Percentiles rank a stretch among this genome's conserved stretches.
Evolutionary conservation across 2,888 invertebrate genomes (phyloP).

Genomic region (Flexamia atlantica): DNA sequence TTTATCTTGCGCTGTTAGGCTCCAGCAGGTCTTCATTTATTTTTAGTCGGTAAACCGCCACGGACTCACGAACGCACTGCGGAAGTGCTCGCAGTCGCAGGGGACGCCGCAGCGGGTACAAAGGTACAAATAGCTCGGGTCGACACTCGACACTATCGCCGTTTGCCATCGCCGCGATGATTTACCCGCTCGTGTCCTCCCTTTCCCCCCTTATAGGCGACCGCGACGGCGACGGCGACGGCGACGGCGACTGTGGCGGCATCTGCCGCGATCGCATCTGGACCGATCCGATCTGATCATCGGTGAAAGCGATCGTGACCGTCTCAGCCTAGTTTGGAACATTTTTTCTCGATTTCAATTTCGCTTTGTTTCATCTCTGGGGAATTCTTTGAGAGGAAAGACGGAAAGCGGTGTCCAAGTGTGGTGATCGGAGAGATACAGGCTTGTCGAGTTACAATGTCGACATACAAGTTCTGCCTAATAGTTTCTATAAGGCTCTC

Average conservation of each 20-base stretch:
- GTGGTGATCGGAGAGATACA: no score
- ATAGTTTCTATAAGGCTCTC: no score
- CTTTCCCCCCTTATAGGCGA: slow-evolving; percentile 54
- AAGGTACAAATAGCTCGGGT: slow-evolving; percentile 35
- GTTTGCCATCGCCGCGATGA: slow-evolving; percentile 27
- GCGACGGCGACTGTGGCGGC: neutral
- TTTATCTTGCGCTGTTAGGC: no score
- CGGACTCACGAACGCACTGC: neutral
- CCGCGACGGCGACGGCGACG: neutral
- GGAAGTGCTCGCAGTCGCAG: neutral
- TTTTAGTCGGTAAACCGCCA: no score
- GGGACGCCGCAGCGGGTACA: neutral
- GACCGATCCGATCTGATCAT: slow-evolving; percentile 22
- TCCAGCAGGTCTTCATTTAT: no score
- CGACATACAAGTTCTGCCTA: no score
- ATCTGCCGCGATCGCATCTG: slow-evolving; percentile 1
- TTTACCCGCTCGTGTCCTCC: slow-evolving; percentile 44
- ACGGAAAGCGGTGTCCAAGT: no score
- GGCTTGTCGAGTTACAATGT: no score
- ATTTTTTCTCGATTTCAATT: slow-evolving; percentile 3
- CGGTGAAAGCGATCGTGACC: slow-evolving; percentile 53
- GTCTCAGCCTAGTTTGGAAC: slow-evolving; percentile 9
- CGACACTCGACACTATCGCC: slow-evolving; percentile 8
- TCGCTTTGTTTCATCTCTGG: neutral
- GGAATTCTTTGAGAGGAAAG: no score